Conservation (phyloP, 2,113 vertebrate species). For the Carettochelys insculpta region DNA sequence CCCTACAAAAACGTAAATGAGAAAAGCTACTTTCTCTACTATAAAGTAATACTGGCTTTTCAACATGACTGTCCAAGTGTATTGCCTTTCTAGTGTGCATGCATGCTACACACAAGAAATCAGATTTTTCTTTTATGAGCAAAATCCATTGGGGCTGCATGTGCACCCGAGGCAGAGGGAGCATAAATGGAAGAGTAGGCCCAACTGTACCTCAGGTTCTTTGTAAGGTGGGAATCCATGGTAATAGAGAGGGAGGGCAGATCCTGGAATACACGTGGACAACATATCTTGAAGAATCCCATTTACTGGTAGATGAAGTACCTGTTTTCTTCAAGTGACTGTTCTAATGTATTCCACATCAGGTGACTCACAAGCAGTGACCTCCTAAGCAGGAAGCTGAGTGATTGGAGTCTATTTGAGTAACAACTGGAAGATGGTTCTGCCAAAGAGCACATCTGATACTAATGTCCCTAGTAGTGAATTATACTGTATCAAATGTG, state of each 20-base stretch:
- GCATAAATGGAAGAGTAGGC: neutral
- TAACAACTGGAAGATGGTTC: neutral
- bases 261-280: neutral
- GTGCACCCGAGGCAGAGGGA: neutral
- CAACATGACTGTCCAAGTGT: neutral
- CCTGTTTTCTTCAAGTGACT: neutral
- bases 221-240: neutral
- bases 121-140: neutral
- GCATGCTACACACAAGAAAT: neutral
- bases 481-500: neutral
- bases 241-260: neutral
- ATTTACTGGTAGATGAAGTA: neutral
- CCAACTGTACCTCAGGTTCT: neutral
- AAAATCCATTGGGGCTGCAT: neutral
- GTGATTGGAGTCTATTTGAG: neutral
- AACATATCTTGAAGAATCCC: neutral
- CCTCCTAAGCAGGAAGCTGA: neutral
- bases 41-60: neutral
- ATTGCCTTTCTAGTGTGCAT: neutral
- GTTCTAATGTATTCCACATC: neutral
- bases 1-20: neutral
- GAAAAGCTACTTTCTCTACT: neutral
- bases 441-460: neutral
- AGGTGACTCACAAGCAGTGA: neutral
- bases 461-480: accelerated